These are phyloP conservation scores for Novumbra hubbsi DNA, from an alignment of 2,797 vertebrate species.

Conservation along the genomic window DNA sequence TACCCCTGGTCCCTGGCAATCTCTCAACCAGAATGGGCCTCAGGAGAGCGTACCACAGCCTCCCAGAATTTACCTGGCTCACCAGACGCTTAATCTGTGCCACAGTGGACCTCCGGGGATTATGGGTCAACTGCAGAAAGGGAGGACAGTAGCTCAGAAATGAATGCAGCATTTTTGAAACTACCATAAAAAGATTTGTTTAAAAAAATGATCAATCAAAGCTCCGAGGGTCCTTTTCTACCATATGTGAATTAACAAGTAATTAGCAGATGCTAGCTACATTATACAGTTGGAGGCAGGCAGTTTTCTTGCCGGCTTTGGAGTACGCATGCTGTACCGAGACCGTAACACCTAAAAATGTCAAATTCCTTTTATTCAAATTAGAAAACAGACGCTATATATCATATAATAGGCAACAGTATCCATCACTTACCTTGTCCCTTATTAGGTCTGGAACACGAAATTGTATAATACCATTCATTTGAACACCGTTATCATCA, in stretches of 20 bases:
- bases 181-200: too few species aligned
- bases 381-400: not conserved
- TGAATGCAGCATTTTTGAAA: not conserved
- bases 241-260: not conserved
- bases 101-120: conserved; percentile 54
- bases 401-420: not conserved
- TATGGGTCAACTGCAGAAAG: conserved; percentile 49
- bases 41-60: conserved; percentile 70
- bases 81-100: conserved; percentile 56
- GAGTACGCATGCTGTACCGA: not conserved
- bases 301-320: not conserved
- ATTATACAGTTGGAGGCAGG: not conserved
- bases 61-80: conserved; percentile 57
- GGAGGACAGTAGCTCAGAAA: not conserved
- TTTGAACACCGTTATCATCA: conserved; percentile 26
- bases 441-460: conserved; percentile 40
- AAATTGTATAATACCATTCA: conserved; percentile 12
- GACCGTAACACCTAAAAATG: not conserved
- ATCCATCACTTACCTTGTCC: conserved; percentile 40
- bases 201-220: not conserved
- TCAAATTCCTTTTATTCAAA: not conserved
- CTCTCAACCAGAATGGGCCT: conserved; percentile 73
- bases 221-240: not conserved
- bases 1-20: conserved; percentile 70
- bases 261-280: not conserved